phyloP scores from a whole-genome alignment of 2,888 invertebrate species.

The Latrodectus elegans region DNA sequence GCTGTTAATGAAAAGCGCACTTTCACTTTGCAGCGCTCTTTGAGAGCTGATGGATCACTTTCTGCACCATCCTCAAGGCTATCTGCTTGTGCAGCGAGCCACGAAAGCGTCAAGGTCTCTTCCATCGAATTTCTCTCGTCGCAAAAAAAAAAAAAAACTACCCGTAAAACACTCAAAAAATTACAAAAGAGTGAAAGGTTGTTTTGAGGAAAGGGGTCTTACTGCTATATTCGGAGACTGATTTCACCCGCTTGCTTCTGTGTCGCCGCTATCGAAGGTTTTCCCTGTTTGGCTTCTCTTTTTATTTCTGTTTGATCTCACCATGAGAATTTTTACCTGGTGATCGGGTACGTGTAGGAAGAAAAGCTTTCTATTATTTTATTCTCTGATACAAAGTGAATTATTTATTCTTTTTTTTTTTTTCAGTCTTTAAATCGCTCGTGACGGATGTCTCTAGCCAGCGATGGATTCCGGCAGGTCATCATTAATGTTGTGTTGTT shows the following conservation, averaged over 20 bases:
- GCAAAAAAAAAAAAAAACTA: conserved; percentile 11
- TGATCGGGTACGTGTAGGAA: too few relatives aligned
- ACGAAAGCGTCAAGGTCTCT: conserved; percentile 30
- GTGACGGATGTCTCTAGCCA: too few relatives aligned
- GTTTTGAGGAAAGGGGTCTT: conserved; percentile 22
- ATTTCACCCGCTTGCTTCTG: conserved; percentile 1
- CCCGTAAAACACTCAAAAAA: conserved; percentile 44
- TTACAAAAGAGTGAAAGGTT: conserved; percentile 33
- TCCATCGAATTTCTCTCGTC: neutral
- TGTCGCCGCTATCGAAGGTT: neutral
- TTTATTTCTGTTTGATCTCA: neutral
- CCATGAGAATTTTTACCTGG: too few relatives aligned
- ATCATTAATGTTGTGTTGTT: too few relatives aligned
- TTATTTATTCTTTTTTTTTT: too few relatives aligned
- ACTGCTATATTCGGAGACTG: neutral
- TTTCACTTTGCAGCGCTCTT: conserved; percentile 39
- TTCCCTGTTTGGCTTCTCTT: neutral
- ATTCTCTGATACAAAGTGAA: too few relatives aligned
- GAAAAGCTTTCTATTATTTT: too few relatives aligned
- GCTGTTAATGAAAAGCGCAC: conserved; percentile 58
- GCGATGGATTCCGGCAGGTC: too few relatives aligned
- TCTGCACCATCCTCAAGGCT: conserved; percentile 31
- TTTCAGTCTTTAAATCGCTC: too few relatives aligned
- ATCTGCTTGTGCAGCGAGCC: conserved; percentile 32
- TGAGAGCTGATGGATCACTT: conserved; percentile 8